These are phyloP conservation scores for Acanthosoma haemorrhoidale DNA, from an alignment of 2,888 invertebrate genomes.

Conservation along the genomic window DNA sequence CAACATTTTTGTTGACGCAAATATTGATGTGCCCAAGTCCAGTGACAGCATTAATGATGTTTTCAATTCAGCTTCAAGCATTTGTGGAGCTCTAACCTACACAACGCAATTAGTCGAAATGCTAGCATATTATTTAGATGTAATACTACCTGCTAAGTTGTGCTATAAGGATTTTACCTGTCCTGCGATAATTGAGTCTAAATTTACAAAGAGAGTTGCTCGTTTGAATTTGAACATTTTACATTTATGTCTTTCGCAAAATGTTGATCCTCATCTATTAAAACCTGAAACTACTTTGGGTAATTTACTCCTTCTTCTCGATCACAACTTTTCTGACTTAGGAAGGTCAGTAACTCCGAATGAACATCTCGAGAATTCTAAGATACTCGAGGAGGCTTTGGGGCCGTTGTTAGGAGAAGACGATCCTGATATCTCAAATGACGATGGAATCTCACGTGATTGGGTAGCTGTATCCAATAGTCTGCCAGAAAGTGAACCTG, in stretches of 20 bases:
- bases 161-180: conserved; percentile 74
- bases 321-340: conserved; percentile 55
- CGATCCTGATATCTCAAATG: conserved; percentile 64
- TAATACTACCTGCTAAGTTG: conserved; percentile 70
- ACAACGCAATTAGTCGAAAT: conserved; percentile 78
- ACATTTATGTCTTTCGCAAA: conserved; percentile 71
- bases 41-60: conserved; percentile 53
- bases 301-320: conserved; percentile 65
- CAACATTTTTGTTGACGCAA: conserved; percentile 63
- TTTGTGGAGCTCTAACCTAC: conserved; percentile 76
- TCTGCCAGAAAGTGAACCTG: conserved; percentile 42
- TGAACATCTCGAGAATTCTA: conserved; percentile 52
- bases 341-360: conserved; percentile 67
- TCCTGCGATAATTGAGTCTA: conserved; percentile 62
- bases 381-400: conserved; percentile 60
- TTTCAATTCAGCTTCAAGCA: conserved; percentile 64
- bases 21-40: conserved; percentile 49
- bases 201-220: conserved; percentile 68
- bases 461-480: conserved; percentile 59
- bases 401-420: conserved; percentile 53
- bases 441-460: conserved; percentile 61
- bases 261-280: conserved; percentile 58
- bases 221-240: conserved; percentile 74
- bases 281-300: conserved; percentile 65
- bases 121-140: conserved; percentile 76